Percentiles rank a stretch among this genome's conserved stretches.
Conservation (phyloP, 2,888 invertebrate genomes). For the Caenorhabditis macrosperma region DNA sequence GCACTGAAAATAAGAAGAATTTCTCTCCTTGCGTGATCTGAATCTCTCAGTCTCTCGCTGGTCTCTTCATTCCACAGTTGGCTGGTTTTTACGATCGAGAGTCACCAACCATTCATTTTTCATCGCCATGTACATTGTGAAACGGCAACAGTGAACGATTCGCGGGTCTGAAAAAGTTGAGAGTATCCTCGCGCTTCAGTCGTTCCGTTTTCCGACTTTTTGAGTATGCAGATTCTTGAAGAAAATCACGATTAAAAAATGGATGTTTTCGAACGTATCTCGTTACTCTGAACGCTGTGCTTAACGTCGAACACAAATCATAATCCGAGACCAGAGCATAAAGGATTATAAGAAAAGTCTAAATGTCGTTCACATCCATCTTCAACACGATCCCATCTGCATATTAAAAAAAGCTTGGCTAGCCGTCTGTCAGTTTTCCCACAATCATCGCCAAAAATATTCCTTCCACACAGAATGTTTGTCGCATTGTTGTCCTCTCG, state of each 20-base stretch:
- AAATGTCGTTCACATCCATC: too few species aligned
- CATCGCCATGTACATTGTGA: background rate
- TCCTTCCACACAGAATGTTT: background rate
- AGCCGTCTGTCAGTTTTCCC: too few species aligned
- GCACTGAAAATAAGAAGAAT: slow-evolving; percentile 20
- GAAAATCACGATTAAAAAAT: too few species aligned
- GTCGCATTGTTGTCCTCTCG: background rate
- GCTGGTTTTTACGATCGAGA: slow-evolving; percentile 40
- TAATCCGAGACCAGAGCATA: too few species aligned
- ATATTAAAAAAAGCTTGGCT: too few species aligned
- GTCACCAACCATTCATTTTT: slow-evolving; percentile 11
- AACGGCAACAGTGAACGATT: background rate
- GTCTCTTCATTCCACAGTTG: slow-evolving; percentile 18
- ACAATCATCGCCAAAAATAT: background rate
- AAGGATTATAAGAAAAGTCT: too few species aligned
- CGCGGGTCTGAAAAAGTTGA: background rate
- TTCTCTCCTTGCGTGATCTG: slow-evolving; percentile 7
- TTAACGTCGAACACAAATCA: too few species aligned
- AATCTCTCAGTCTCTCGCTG: slow-evolving; percentile 6
- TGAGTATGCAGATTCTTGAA: too few species aligned
- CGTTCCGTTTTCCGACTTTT: background rate
- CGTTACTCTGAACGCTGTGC: too few species aligned
- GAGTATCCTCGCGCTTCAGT: background rate
- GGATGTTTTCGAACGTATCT: too few species aligned
- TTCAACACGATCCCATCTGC: too few species aligned